Evolutionary conservation across 1,140 invertebrate genomes (phyloP).

Genomic region (Monomorium pharaonis): DNA sequence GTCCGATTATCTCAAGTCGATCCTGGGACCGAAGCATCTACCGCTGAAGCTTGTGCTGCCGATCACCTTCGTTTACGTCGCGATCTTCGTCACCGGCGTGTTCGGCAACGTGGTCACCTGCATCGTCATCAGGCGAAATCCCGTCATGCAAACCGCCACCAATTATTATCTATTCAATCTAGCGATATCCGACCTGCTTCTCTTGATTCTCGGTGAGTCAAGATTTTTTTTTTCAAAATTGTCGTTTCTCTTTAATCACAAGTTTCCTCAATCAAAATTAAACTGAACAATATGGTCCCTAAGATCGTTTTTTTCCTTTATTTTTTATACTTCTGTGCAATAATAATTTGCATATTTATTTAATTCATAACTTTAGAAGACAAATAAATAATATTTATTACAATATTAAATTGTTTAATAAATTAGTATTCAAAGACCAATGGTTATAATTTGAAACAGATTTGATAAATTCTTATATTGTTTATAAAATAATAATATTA

Average conservation of each 20-base stretch:
- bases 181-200: conserved; percentile 84
- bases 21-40: conserved; percentile 77
- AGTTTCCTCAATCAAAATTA: background rate
- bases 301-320: background rate
- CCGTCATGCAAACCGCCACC: conserved; percentile 86
- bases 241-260: background rate
- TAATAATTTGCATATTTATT: background rate
- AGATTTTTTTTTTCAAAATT: background rate
- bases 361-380: background rate
- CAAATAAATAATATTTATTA: background rate
- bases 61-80: conserved; percentile 85
- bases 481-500: background rate
- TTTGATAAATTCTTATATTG: background rate
- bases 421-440: background rate
- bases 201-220: conserved; percentile 81
- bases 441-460: background rate
- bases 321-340: background rate
- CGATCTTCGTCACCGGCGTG: conserved; percentile 88
- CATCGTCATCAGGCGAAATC: conserved; percentile 88
- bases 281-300: background rate
- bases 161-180: conserved; percentile 90
- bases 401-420: background rate
- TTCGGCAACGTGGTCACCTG: conserved; percentile 89
- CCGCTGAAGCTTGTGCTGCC: conserved; percentile 80
- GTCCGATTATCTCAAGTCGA: conserved; percentile 70